Evolutionary conservation across 2,113 vertebrate genomes (phyloP).

Genomic region (Oncorhynchus gorbuscha): DNA sequence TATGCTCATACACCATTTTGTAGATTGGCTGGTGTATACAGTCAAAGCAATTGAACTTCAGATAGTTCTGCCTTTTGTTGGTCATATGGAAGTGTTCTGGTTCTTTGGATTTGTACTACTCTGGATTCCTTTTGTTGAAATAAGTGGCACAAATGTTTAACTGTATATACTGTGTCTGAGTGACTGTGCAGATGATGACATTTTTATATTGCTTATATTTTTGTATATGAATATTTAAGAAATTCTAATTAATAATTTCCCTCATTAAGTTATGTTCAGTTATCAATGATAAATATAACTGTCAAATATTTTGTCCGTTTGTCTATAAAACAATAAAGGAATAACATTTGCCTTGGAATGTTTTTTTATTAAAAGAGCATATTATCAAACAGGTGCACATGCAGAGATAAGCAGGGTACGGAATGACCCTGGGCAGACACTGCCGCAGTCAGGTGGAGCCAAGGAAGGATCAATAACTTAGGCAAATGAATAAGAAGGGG

Average conservation of each 20-base stretch:
- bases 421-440: conserved; percentile 36
- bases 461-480: conserved; percentile 24
- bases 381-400: background rate
- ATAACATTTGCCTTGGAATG: conserved; percentile 15
- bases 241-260: conserved; percentile 10
- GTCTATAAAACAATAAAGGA: conserved; percentile 33
- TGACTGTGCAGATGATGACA: conserved; percentile 20
- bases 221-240: conserved; percentile 50
- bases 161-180: conserved; percentile 15
- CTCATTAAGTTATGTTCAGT: conserved; percentile 48
- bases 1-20: no score
- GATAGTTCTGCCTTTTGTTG: background rate
- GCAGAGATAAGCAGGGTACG: conserved; percentile 12
- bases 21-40: no score
- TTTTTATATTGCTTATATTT: conserved; percentile 37
- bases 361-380: conserved; percentile 15
- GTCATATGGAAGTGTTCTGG: background rate
- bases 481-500: background rate
- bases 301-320: background rate
- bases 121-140: background rate
- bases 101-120: background rate
- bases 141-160: background rate
- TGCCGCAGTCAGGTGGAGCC: conserved; percentile 57
- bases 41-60: no score
- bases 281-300: conserved; percentile 21